A percentile compares a stretch with the other conserved stretches of the same genome.
phyloP scores from a whole-genome alignment of 1,140 invertebrate genomes.

The Cyphomyrmex costatus region DNA sequence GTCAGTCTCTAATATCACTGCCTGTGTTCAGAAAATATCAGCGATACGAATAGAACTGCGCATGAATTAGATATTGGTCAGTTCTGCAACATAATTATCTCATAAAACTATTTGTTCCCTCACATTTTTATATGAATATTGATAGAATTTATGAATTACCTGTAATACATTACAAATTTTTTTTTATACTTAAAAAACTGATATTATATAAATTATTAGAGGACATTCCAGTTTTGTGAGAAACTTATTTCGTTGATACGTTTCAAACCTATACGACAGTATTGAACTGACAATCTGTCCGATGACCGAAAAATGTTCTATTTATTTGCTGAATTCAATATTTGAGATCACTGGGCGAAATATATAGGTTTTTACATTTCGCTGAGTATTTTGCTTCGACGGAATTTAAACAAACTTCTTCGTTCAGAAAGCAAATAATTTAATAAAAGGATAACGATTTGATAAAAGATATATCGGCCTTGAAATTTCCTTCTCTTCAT shows the following conservation, averaged over 20 bases:
- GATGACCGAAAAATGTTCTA: conserved; percentile 29
- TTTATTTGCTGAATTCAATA: conserved; percentile 33
- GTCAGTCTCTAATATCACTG: background rate
- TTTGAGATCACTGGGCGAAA: conserved; percentile 18
- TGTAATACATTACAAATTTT: background rate
- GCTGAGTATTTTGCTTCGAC: background rate
- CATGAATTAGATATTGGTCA: background rate
- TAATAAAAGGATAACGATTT: conserved; percentile 35
- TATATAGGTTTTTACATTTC: background rate
- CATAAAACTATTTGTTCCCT: background rate
- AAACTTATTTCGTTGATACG: background rate
- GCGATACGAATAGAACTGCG: background rate
- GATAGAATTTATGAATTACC: background rate
- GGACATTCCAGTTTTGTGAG: background rate
- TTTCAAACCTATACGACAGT: background rate
- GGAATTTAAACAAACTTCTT: conserved; percentile 2
- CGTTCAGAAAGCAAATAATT: background rate
- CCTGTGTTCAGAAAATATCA: background rate
- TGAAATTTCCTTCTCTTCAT: conserved; percentile 9
- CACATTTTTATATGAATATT: background rate
- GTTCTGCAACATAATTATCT: background rate
- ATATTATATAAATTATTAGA: background rate
- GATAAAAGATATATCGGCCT: conserved; percentile 10
- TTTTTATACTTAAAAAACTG: background rate
- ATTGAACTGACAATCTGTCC: background rate